phyloP scores from a whole-genome alignment of 2,888 invertebrate genomes.

The Aphidius colemani region DNA sequence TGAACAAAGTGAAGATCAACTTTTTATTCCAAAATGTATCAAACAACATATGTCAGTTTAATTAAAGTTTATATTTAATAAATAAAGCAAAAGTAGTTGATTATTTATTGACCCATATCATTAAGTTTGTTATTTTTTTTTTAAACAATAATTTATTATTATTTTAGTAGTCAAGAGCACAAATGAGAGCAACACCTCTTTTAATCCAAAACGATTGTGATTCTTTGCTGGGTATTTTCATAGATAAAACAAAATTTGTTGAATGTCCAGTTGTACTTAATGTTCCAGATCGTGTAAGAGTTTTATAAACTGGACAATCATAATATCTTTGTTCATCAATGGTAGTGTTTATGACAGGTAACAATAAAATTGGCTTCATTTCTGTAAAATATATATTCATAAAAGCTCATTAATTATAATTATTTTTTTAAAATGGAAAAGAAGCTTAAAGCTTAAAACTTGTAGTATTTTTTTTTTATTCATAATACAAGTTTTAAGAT shows the following conservation, averaged over 20 bases:
- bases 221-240: constrained; percentile 66
- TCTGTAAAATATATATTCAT: constrained; percentile 59
- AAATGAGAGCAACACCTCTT: constrained; percentile 67
- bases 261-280: constrained; percentile 73
- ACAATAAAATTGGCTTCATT: constrained; percentile 73
- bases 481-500: not conserved
- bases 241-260: constrained; percentile 70
- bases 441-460: no score
- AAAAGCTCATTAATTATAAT: no score
- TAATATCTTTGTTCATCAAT: constrained; percentile 61
- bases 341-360: constrained; percentile 69
- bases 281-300: constrained; percentile 67
- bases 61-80: not conserved
- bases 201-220: constrained; percentile 68
- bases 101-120: not conserved
- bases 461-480: not conserved
- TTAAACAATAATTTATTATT: constrained; percentile 7
- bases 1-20: constrained; percentile 65
- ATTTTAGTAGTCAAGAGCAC: constrained; percentile 63
- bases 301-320: constrained; percentile 71
- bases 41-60: constrained; percentile 30
- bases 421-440: no score
- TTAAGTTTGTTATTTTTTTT: not conserved
- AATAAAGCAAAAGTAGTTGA: not conserved
- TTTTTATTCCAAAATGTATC: constrained; percentile 46